Evolutionary conservation across 1,140 invertebrate species (phyloP).

Genomic region (Zaprionus camerounensis): DNA sequence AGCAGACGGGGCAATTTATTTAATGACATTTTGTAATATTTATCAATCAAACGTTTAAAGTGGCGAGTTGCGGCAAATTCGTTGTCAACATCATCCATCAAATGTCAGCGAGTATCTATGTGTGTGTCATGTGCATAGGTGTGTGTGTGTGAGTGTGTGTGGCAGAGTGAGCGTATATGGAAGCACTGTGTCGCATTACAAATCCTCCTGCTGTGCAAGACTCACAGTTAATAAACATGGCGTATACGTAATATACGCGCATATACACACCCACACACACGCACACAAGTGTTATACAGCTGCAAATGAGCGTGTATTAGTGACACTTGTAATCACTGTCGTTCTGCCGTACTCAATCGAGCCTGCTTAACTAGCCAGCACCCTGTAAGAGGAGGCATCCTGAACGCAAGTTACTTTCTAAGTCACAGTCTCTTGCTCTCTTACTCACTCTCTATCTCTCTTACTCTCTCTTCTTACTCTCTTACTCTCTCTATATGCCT

Average conservation of each 20-base stretch:
- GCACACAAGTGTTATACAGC: neutral
- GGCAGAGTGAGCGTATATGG: neutral
- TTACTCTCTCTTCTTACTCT: too few species aligned
- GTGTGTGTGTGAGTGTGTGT: slow-evolving; percentile 8
- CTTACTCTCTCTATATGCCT: too few species aligned
- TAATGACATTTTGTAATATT: slow-evolving; percentile 39
- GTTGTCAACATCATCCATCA: slow-evolving; percentile 45
- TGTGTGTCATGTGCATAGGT: neutral
- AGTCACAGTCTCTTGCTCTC: neutral
- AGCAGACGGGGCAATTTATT: slow-evolving; percentile 23
- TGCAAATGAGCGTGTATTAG: neutral
- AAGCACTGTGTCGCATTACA: neutral
- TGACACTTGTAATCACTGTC: slow-evolving; percentile 1
- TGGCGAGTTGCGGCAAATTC: slow-evolving; percentile 21
- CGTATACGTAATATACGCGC: neutral
- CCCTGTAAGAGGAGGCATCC: neutral
- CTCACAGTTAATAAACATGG: neutral
- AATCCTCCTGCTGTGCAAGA: neutral
- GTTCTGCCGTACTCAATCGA: neutral
- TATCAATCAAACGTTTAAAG: slow-evolving; percentile 42
- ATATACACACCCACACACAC: neutral
- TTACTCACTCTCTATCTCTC: too few species aligned
- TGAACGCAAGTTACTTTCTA: neutral
- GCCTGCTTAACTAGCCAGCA: neutral
- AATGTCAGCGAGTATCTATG: slow-evolving; percentile 15